phyloP scores from a whole-genome alignment of 2,113 vertebrate genomes.

The Microcebus lehilahytsara region DNA sequence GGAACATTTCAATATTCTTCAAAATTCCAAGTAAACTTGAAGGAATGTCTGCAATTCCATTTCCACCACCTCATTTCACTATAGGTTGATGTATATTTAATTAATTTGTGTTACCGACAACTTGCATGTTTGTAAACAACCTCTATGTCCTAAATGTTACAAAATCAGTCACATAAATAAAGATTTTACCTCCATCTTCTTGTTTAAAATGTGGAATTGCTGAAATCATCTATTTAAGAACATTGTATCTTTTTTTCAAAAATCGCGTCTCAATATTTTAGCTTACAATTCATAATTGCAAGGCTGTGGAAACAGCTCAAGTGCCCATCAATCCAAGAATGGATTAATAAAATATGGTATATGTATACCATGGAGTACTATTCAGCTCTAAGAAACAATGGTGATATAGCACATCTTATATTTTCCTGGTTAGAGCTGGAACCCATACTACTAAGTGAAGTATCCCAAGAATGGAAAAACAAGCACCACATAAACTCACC shows the following conservation, averaged over 20 bases:
- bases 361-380: no score
- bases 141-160: neutral
- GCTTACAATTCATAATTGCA: neutral
- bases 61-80: neutral
- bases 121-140: neutral
- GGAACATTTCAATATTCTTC: neutral
- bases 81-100: neutral
- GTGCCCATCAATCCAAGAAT: no score
- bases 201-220: conserved; percentile 40
- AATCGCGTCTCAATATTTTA: neutral
- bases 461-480: no score
- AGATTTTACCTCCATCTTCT: neutral
- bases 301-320: no score
- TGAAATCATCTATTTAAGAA: conserved; percentile 19
- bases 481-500: no score
- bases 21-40: conserved; percentile 40
- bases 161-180: conserved; percentile 38
- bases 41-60: neutral
- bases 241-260: neutral
- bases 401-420: no score
- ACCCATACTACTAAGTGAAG: no score
- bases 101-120: neutral
- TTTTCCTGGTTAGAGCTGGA: no score
- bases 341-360: no score
- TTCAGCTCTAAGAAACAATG: no score